These are phyloP conservation scores for Gasterosteus nipponicus DNA, from an alignment of 2,113 vertebrate genomes.

Conservation along the genomic window DNA sequence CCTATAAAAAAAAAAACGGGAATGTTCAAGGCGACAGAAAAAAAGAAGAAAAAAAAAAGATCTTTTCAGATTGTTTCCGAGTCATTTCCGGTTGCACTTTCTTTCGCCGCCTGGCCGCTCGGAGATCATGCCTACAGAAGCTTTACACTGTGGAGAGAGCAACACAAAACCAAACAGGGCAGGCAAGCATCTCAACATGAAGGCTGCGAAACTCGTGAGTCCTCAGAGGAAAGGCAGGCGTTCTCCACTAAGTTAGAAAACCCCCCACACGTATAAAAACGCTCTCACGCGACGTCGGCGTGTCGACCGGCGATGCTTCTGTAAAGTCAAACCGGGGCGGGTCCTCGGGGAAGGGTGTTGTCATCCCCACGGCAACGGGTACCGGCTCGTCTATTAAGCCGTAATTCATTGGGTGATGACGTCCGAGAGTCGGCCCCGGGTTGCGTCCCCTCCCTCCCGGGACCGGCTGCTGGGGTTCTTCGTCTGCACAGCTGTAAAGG, in stretches of 20 bases:
- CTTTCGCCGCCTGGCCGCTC: constrained; percentile 68
- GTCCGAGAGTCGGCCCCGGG: constrained; percentile 47
- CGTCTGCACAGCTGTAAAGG: constrained; percentile 47
- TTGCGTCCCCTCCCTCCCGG: constrained; percentile 51
- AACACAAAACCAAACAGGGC: constrained; percentile 81
- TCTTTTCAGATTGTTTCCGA: constrained; percentile 55
- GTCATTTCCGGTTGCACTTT: constrained; percentile 56
- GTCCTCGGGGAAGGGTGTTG: constrained; percentile 47
- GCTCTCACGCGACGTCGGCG: constrained; percentile 40
- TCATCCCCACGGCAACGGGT: constrained; percentile 26
- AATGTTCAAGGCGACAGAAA: constrained; percentile 81
- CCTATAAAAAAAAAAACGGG: constrained; percentile 73
- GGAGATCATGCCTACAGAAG: constrained; percentile 79
- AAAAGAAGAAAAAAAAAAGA: constrained; percentile 52
- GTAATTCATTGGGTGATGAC: constrained; percentile 43
- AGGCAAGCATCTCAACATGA: constrained; percentile 79
- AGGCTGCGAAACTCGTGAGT: constrained; percentile 69
- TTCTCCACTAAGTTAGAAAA: constrained; percentile 74
- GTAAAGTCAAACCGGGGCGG: constrained; percentile 54
- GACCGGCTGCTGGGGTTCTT: constrained; percentile 64
- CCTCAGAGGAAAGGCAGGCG: constrained; percentile 72
- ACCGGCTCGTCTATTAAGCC: constrained; percentile 46
- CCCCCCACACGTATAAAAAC: constrained; percentile 71
- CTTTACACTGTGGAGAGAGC: constrained; percentile 79
- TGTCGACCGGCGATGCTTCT: constrained; percentile 56